These are phyloP conservation scores for Mustelus asterias DNA, from an alignment of 2,113 vertebrate genomes.

Conservation along the genomic window DNA sequence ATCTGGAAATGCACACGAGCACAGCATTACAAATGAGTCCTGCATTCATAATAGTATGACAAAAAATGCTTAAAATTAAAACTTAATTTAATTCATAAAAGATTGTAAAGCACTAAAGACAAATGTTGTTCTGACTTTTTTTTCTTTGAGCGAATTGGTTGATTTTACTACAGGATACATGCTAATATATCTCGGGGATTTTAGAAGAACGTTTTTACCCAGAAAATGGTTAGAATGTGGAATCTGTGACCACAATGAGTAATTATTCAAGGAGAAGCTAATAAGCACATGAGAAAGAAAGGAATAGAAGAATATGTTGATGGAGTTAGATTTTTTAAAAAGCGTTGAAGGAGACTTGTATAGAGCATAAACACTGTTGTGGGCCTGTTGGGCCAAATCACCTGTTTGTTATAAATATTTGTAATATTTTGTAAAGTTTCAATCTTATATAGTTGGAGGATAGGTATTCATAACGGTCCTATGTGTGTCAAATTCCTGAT, in stretches of 20 bases:
- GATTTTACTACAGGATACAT: neutral
- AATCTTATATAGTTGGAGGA: neutral
- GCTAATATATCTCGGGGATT: neutral
- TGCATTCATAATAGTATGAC: no score
- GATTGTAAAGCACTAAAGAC: neutral
- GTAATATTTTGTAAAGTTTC: neutral
- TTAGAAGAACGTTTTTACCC: neutral
- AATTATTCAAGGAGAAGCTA: neutral
- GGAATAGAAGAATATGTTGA: neutral
- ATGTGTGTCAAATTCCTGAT: neutral
- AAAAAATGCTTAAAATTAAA: no score
- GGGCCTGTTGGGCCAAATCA: neutral
- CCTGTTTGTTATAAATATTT: neutral
- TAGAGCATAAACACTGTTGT: neutral
- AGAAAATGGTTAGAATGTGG: neutral
- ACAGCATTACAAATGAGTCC: no score
- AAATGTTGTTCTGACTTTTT: neutral
- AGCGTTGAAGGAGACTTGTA: neutral
- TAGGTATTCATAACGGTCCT: neutral
- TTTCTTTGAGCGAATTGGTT: neutral
- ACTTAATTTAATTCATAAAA: no score
- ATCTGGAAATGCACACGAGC: no score
- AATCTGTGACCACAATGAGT: neutral
- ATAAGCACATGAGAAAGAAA: neutral
- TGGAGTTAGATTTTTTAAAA: neutral